Base-by-base conservation (phyloP, 2,113 vertebrate species). In the Planiliza haematocheilus region DNA sequence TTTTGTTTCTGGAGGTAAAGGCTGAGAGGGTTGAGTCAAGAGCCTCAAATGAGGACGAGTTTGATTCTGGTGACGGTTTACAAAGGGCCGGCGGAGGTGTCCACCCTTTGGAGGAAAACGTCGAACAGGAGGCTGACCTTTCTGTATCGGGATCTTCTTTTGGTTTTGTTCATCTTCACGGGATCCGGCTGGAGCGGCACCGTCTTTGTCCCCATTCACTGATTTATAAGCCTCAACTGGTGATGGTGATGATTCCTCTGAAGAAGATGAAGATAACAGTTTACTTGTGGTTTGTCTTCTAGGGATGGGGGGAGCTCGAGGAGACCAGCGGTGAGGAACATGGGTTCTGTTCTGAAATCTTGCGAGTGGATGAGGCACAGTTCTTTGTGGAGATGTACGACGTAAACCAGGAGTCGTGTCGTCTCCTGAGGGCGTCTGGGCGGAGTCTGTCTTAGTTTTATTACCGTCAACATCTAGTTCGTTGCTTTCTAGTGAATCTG, bases 341-440 rank as follows among this genome's bases (percentile, higher is more conserved):
- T 3, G 60, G 5, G 82, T 89, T 78, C 55, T 85, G 46, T 91
- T 91, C 21, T 36, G 64, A 39, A 57, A 64, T 0, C 1, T 79
- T 61, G 45, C 51, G 0, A 2, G 42, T 12, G 2, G 63, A 6
- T 24, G 86, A 7, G 38, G 76, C 1, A 30, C 14, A 3, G 36
- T 58, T 20, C 45, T 38, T 60, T 69, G 79, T 34, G 39, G 14
- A 48, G 41, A 50, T 5, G 66, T 52, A 8, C 38, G 74, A 2
- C n/a, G 75, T 24, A 74, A 42, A 0, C 38, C 1, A 9, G 45
- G 52, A 0, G 5, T 1, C 1, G 3, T 11, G 8, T 13, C 7
- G 8, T 66, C 46, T 24, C 9, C 48, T 39, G 53, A 59, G 1
- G 30, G 14, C 4, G 57, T n/a, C 10, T 53, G n/a, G 16, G 21